Base-by-base conservation (phyloP, 2,797 vertebrate genomes). In the Euphonia xanthogaster region DNA sequence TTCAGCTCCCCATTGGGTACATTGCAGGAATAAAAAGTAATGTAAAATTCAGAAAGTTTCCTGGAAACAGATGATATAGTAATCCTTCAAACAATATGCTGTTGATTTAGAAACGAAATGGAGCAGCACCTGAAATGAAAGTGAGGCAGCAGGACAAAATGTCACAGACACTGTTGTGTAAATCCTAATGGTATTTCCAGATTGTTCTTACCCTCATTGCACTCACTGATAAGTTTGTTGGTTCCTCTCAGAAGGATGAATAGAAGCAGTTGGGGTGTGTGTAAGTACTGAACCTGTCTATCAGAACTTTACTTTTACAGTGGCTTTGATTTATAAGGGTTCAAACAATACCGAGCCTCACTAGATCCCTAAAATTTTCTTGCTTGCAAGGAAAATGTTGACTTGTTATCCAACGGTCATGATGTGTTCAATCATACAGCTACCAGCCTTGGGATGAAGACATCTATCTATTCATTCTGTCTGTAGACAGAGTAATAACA, bases 51-150 rank as follows among this genome's bases (percentile, higher is more conserved):
- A 94, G 94, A 83, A 89, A 85, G 44, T 63, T 94, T 94, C 95
- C 91, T 91, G 95, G 94, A 96, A 96, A 94, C 90, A 93, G 90
- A 54, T 86, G 84, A 91, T 88, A 90, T 66, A 82, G 14, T 86
- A 88, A 96, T 89, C 61, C 79, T 91, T 85, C 72, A 94, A 93
- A 93, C 75, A 93, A 87, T 89, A 54, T 89, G 68, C 58, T 92
- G 83, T 50, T 92, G 67, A 86, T 91, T 91, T 71, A 80, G 78
- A 82, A 89, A 84, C 55, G 90, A 90, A 90, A 76, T 51, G 53
- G 44, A 78, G 30, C 55, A 79, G 78, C 61, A 71, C 48, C 67
- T 91, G 82, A 78, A 86, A 70, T 88, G 47, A 54, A 95, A 88
- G 74, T 80, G 44, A 94, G 31, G 31, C 54, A 63, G 62, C 16